These are phyloP conservation scores for Heliconius hortense DNA, from an alignment of 2,888 invertebrate genomes.

Conservation along the genomic window DNA sequence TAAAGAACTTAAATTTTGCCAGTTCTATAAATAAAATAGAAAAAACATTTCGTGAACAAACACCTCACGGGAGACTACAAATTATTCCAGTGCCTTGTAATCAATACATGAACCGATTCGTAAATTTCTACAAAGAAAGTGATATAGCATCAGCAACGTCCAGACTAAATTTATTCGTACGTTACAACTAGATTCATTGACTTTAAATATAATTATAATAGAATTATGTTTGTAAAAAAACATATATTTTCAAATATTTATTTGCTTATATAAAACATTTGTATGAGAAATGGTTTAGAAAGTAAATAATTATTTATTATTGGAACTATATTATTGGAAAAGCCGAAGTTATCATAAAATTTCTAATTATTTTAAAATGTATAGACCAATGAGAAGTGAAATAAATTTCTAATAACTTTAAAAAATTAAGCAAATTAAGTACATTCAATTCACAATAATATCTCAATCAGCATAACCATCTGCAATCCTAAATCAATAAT, in stretches of 20 bases:
- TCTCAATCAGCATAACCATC: constrained; percentile 20
- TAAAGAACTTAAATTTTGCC: not conserved
- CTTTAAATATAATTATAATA: not conserved
- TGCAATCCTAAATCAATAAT: constrained; percentile 29
- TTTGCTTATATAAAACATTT: not conserved
- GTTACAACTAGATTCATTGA: not conserved
- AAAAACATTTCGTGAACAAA: constrained; percentile 29
- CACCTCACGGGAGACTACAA: constrained; percentile 23
- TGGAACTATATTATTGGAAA: not conserved
- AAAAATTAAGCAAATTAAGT: not conserved
- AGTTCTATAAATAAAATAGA: constrained; percentile 24
- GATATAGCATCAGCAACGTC: constrained; percentile 14
- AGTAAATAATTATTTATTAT: not conserved
- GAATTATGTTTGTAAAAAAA: not conserved
- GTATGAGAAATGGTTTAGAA: not conserved
- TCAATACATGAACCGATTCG: constrained; percentile 25
- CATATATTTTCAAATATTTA: not conserved
- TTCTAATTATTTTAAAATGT: not conserved
- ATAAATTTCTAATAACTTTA: not conserved
- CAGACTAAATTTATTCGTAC: constrained; percentile 1
- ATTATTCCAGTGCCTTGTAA: constrained; percentile 28
- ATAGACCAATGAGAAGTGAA: not conserved
- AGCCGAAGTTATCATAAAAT: not conserved
- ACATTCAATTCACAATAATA: constrained; percentile 15
- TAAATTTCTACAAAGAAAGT: constrained; percentile 19